Evolutionary conservation across 2,113 vertebrate species (phyloP), one percentile per base, ranked within the genome.

Genomic region (Uropsilus gracilis): DNA sequence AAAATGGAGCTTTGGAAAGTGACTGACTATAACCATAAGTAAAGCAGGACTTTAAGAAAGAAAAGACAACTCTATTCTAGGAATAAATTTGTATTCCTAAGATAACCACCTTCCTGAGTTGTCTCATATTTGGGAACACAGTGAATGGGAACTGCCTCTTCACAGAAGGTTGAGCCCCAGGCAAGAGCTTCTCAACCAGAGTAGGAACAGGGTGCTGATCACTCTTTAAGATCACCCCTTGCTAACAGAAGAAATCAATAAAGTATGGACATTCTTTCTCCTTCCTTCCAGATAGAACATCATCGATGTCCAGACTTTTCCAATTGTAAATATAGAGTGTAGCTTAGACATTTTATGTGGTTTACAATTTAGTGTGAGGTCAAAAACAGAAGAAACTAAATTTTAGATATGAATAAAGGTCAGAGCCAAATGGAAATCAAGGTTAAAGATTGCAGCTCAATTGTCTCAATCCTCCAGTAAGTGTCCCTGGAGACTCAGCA

Each of bases 1-100:
- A 97, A 97, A 94, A 95, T 17, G 80, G 68, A 93, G 68, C 96
- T 91, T 91, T 61, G 59, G 34, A 48, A 94, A 96, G 48, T 57
- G 84, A 84, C 61, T 85, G 81, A 71, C 30, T 78, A 42, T 26
- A 73, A 46, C 34, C 14, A 73, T 39, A 93, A 32, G 84, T 61
- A 84, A 91, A 64, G 13, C 63, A 86, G 44, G 9, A 12, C 1
- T 28, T 18, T 24, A 44, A 55, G n/a, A 10, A 24, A 92, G 63
- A 72, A 53, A 69, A 66, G 69, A 37, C n/a, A 13, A 30, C 30
- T 94, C 57, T 86, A 10, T 73, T 73, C 57, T 78, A 26, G 22
- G 94, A 83, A 86, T 64, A 83, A 57, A 69, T 69, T 55, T 72
- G 13, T 57, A 76, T 46, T 28, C 32, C 44, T 8, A 22, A 46